Percentiles rank a stretch among this genome's conserved stretches.
phyloP scores from a whole-genome alignment of 2,888 invertebrate species.

The Penaeus monodon region DNA sequence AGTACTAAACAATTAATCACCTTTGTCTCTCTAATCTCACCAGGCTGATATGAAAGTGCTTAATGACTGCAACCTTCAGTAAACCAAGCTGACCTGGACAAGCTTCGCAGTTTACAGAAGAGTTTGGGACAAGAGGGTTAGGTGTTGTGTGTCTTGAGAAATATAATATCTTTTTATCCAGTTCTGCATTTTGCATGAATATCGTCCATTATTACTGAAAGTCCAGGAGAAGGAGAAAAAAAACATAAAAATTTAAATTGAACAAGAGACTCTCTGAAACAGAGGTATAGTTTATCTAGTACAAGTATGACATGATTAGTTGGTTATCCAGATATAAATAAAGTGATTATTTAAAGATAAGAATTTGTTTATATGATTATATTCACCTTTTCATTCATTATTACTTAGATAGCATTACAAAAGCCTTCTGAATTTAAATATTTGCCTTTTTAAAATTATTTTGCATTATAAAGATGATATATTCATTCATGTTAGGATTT shows the following conservation, averaged over 20 bases:
- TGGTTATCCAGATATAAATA: background rate
- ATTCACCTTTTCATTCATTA: no score
- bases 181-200: constrained; percentile 19
- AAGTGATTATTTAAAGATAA: no score
- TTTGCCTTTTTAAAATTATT: no score
- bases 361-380: no score
- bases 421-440: no score
- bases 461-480: no score
- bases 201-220: constrained; percentile 22
- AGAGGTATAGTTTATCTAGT: background rate
- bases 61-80: constrained; percentile 97
- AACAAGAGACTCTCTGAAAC: background rate
- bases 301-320: background rate
- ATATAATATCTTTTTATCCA: constrained; percentile 6
- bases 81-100: constrained; percentile 93
- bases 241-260: background rate
- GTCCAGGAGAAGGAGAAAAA: background rate
- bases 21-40: constrained; percentile 66
- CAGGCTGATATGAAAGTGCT: constrained; percentile 96
- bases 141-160: background rate
- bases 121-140: constrained; percentile 99
- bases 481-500: no score
- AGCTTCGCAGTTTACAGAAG: constrained; percentile 93
- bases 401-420: no score
- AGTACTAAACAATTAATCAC: constrained; percentile 3